phyloP scores from a whole-genome alignment of 2,113 vertebrate genomes.

The Anoplopoma fimbria region DNA sequence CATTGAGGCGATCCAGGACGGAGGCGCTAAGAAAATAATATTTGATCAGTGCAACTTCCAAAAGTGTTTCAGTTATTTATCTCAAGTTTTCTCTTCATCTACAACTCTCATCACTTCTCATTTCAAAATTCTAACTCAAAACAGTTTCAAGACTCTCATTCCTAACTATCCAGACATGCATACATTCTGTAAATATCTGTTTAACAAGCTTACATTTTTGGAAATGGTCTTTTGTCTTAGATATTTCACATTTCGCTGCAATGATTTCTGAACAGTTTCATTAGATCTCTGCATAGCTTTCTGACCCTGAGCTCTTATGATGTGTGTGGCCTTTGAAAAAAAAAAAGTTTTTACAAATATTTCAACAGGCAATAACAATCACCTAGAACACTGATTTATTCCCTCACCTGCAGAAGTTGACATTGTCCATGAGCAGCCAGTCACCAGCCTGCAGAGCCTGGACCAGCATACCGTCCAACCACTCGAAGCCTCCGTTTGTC shows the following conservation, averaged over 20 bases:
- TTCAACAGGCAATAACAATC: neutral
- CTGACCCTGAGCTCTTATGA: neutral
- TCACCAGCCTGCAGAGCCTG: conserved; percentile 93
- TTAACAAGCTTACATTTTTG: neutral
- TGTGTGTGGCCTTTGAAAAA: neutral
- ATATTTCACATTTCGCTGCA: no score
- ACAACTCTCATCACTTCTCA: neutral
- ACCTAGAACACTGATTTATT: neutral
- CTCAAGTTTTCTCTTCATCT: neutral
- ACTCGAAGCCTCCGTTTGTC: conserved; percentile 93
- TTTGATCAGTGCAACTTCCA: neutral
- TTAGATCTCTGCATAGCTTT: neutral
- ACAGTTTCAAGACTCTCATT: neutral
- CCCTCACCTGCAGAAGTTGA: conserved; percentile 98
- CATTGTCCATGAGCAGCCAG: conserved; percentile 99
- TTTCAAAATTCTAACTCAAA: neutral
- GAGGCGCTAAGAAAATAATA: conserved; percentile 86
- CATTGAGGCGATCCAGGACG: conserved; percentile 96
- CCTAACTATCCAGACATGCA: neutral
- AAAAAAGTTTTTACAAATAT: neutral
- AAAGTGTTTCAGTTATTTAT: neutral
- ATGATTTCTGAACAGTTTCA: neutral
- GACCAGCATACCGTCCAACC: conserved; percentile 95
- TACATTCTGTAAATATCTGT: neutral
- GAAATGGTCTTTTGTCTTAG: neutral